phyloP scores from a whole-genome alignment of 2,797 vertebrate species.

The Yasuhikotakia modesta region DNA sequence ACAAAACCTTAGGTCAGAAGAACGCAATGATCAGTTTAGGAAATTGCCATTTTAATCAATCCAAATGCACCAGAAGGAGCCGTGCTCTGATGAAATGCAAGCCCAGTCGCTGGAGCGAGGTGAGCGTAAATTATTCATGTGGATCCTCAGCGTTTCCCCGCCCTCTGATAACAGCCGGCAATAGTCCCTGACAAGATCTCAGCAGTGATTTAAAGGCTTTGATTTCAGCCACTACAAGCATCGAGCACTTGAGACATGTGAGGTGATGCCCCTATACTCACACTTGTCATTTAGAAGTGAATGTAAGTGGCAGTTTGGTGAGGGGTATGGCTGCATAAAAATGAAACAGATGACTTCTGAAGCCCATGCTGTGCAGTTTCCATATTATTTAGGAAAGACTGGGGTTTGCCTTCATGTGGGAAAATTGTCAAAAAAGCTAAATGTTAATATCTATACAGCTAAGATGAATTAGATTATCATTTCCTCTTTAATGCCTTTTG shows the following conservation, averaged over 20 bases:
- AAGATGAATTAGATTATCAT: too few species aligned
- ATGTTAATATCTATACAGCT: too few species aligned
- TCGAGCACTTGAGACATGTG: constrained; percentile 31
- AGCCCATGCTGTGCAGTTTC: not conserved
- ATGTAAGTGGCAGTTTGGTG: not conserved
- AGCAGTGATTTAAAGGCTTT: constrained; percentile 42
- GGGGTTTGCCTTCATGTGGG: too few species aligned
- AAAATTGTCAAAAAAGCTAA: too few species aligned
- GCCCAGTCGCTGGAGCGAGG: not conserved
- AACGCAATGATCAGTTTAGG: constrained; percentile 40
- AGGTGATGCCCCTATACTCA: constrained; percentile 1
- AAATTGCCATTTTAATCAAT: constrained; percentile 50
- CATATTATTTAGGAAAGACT: not conserved
- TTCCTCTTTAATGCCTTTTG: not conserved
- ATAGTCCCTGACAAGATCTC: constrained; percentile 15
- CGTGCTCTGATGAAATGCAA: constrained; percentile 19
- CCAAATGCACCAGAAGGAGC: constrained; percentile 34
- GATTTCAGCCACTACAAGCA: constrained; percentile 42
- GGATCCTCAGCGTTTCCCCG: constrained; percentile 14
- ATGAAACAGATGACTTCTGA: not conserved
- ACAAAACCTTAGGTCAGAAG: not conserved
- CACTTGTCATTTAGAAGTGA: constrained; percentile 4
- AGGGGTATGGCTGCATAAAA: not conserved
- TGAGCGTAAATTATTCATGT: constrained; percentile 42
- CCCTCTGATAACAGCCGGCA: constrained; percentile 22